Evolutionary conservation across 2,797 vertebrate genomes (phyloP).

Genomic region (Hybognathus amarus): DNA sequence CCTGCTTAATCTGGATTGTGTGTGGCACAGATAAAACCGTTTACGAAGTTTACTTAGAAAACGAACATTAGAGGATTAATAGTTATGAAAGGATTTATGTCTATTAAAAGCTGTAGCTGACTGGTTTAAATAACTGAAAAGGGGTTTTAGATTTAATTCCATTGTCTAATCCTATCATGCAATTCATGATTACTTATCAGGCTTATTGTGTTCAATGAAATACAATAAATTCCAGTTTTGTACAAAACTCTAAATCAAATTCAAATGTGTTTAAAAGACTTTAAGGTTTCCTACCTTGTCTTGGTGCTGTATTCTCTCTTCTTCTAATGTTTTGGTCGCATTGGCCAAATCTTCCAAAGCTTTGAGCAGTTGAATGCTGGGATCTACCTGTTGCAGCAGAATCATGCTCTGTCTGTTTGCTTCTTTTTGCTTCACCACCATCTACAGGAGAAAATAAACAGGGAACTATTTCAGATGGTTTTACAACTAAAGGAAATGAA

Average conservation of each 20-base stretch:
- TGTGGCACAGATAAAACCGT: background rate
- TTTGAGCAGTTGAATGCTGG: slow-evolving; percentile 79
- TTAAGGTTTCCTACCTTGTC: slow-evolving; percentile 65
- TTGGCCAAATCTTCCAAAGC: slow-evolving; percentile 78
- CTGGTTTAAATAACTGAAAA: background rate
- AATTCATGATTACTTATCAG: background rate
- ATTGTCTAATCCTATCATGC: slow-evolving; percentile 14
- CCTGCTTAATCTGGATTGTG: background rate
- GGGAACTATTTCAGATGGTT: background rate
- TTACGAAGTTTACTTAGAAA: background rate
- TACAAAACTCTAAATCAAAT: background rate
- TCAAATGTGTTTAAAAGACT: background rate
- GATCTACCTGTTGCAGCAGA: slow-evolving; percentile 79
- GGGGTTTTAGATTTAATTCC: background rate
- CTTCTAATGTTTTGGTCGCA: slow-evolving; percentile 79
- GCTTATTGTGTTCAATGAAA: background rate
- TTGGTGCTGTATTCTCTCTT: slow-evolving; percentile 78
- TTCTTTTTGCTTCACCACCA: slow-evolving; percentile 85
- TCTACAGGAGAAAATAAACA: slow-evolving; percentile 63
- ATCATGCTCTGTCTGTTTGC: slow-evolving; percentile 82
- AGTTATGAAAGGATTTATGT: background rate
- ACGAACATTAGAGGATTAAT: slow-evolving; percentile 13
- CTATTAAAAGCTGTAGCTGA: background rate
- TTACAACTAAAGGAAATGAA: background rate
- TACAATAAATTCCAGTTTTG: background rate